Conservation (phyloP, 1,140 invertebrate genomes). For the Platyura marginata region DNA sequence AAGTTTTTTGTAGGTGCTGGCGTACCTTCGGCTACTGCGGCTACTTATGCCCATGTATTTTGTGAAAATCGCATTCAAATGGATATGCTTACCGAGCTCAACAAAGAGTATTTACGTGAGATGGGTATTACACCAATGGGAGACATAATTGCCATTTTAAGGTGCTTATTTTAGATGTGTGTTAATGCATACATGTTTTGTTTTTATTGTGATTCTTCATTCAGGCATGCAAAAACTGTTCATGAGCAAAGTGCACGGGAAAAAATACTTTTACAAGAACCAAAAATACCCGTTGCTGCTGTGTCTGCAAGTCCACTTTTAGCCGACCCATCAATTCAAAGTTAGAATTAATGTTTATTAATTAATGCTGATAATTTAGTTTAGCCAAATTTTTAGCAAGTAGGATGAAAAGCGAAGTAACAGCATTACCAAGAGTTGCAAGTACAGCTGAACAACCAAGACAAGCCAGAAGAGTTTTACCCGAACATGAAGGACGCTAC, state of each 20-base stretch:
- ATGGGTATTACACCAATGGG: conserved; percentile 71
- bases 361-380: background rate
- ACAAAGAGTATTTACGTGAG: conserved; percentile 62
- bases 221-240: conserved; percentile 55
- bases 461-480: conserved; percentile 26
- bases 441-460: conserved; percentile 3
- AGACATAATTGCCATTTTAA: conserved; percentile 64
- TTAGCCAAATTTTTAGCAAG: too few relatives aligned
- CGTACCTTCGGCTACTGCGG: conserved; percentile 49
- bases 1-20: conserved; percentile 63
- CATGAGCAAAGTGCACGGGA: conserved; percentile 41
- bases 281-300: conserved; percentile 24
- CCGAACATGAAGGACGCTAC: conserved; percentile 30
- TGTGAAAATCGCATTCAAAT: conserved; percentile 60
- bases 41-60: conserved; percentile 66
- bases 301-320: conserved; percentile 15
- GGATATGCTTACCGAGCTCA: conserved; percentile 64
- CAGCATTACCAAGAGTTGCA: too few relatives aligned
- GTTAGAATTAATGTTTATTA: background rate
- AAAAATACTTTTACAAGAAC: conserved; percentile 25
- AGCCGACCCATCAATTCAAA: too few relatives aligned
- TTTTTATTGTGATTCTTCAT: conserved; percentile 4
- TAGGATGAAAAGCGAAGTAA: too few relatives aligned
- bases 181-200: too few relatives aligned
- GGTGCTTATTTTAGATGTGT: too few relatives aligned